These are phyloP conservation scores for Dendrocopos noguchii DNA, from an alignment of 2,113 vertebrate species.

Conservation along the genomic window DNA sequence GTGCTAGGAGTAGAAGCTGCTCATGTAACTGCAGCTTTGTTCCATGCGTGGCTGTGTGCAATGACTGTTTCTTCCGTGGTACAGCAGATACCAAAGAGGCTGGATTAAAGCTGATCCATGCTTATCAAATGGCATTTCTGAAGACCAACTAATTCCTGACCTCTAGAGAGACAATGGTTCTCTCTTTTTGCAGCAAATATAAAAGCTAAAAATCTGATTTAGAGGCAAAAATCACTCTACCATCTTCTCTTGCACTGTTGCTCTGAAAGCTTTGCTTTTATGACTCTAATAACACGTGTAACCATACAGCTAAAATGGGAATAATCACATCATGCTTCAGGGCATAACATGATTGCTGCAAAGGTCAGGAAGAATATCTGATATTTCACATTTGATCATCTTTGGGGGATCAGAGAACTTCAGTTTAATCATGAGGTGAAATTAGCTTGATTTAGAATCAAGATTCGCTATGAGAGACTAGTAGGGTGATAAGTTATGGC, in stretches of 20 bases:
- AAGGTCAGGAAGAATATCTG: slow-evolving; percentile 48
- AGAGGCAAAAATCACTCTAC: not conserved
- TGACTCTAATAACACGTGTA: slow-evolving; percentile 21
- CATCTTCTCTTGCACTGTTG: not conserved
- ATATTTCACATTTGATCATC: not conserved
- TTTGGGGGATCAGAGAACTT: slow-evolving; percentile 3
- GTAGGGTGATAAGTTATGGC: not conserved
- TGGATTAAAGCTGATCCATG: not conserved
- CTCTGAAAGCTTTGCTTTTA: slow-evolving; percentile 10
- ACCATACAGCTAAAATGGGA: slow-evolving; percentile 4
- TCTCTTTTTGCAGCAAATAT: not conserved
- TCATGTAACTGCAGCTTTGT: not conserved
- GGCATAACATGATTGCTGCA: slow-evolving; percentile 19
- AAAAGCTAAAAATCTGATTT: slow-evolving; percentile 4
- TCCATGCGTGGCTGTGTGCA: not conserved
- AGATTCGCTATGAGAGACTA: not conserved
- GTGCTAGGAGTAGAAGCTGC: not conserved
- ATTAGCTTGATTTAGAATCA: not conserved
- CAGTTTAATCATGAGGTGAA: slow-evolving; percentile 28
- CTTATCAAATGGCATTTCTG: not conserved
- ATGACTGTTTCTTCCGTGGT: not conserved
- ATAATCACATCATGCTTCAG: slow-evolving; percentile 44
- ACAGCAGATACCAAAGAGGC: not conserved
- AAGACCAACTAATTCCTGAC: not conserved
- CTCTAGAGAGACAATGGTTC: not conserved